Conservation (phyloP, 2,888 invertebrate genomes). For the Thalpophila matura region DNA sequence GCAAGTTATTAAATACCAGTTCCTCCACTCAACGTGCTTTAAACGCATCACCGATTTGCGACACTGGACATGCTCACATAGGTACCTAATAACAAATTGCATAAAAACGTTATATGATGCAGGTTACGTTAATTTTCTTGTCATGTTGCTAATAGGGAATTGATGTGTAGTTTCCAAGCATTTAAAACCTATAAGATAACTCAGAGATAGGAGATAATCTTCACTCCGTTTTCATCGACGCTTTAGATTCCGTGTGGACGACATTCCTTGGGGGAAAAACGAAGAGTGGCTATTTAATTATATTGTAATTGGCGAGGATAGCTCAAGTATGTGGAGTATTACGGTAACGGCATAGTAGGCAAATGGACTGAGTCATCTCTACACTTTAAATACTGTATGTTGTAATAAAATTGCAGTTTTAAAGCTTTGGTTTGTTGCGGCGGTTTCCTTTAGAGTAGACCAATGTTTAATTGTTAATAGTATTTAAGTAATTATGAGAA, state of each 20-base stretch:
- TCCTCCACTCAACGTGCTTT: constrained; percentile 31
- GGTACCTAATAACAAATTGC: constrained; percentile 61
- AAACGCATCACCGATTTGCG: constrained; percentile 52
- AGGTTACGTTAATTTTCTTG: constrained; percentile 67
- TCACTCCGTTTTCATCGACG: constrained; percentile 64
- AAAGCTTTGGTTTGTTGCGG: not conserved
- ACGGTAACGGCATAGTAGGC: constrained; percentile 35
- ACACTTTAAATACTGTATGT: not conserved
- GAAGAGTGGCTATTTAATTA: constrained; percentile 49
- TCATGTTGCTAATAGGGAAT: constrained; percentile 69
- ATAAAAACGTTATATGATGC: constrained; percentile 60
- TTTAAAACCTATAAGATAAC: constrained; percentile 65
- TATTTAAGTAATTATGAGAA: too few species aligned
- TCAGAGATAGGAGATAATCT: constrained; percentile 60
- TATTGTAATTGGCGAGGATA: constrained; percentile 60
- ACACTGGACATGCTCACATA: constrained; percentile 47
- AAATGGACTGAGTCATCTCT: constrained; percentile 34
- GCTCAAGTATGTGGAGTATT: constrained; percentile 40
- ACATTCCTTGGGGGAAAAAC: constrained; percentile 58
- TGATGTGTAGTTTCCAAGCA: constrained; percentile 68
- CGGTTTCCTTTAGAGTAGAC: not conserved
- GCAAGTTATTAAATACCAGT: constrained; percentile 52
- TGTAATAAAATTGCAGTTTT: not conserved
- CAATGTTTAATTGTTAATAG: too few species aligned
- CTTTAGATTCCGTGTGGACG: constrained; percentile 60